Evolutionary conservation across 1,140 invertebrate genomes (phyloP).

Genomic region (Drosophila leontia): DNA sequence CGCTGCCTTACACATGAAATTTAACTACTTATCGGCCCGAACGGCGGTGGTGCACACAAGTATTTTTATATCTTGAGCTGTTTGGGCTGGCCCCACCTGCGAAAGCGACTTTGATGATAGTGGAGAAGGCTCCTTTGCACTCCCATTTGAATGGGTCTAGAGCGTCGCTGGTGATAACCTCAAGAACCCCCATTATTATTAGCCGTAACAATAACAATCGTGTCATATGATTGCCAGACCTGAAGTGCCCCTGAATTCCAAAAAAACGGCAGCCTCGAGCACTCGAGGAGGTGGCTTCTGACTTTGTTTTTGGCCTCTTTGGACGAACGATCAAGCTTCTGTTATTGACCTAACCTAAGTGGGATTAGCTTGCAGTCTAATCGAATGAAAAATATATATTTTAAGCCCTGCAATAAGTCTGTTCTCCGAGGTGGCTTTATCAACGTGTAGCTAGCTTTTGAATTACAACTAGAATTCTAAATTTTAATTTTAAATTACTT

Average conservation of each 20-base stretch:
- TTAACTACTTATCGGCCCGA: constrained; percentile 50
- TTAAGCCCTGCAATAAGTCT: not conserved
- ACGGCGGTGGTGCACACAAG: constrained; percentile 18
- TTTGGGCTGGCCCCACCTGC: constrained; percentile 17
- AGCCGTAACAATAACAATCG: constrained; percentile 42
- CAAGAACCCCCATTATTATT: constrained; percentile 33
- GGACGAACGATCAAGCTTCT: not conserved
- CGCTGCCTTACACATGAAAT: constrained; percentile 33
- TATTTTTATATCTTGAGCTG: constrained; percentile 43
- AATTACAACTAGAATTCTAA: not conserved
- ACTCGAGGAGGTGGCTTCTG: constrained; percentile 5
- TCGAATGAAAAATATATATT: constrained; percentile 14
- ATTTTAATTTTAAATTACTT: not conserved
- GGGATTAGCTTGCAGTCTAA: constrained; percentile 37
- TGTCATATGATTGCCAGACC: constrained; percentile 46
- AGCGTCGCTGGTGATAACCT: constrained; percentile 30
- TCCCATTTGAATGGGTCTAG: constrained; percentile 28
- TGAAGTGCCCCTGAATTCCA: constrained; percentile 21
- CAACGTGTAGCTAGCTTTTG: not conserved
- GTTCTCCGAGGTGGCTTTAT: not conserved
- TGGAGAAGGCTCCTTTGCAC: constrained; percentile 29
- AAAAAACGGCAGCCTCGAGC: constrained; percentile 29
- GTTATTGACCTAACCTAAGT: constrained; percentile 68
- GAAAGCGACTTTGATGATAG: constrained; percentile 49
- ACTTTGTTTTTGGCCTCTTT: constrained; percentile 16